phyloP scores from a whole-genome alignment of 2,888 invertebrate species.

The Prenolepis imparis region DNA sequence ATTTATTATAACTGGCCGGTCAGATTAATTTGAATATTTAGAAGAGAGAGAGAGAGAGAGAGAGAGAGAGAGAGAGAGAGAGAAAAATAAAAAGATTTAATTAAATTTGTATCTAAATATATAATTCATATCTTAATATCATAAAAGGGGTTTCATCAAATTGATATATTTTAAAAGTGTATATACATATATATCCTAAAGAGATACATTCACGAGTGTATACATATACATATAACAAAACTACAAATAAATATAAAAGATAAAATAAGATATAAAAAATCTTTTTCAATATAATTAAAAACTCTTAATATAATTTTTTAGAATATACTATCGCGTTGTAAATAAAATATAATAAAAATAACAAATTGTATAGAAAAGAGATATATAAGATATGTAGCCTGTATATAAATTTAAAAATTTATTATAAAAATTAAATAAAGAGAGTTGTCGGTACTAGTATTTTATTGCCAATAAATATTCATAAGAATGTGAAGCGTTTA shows the following conservation, averaged over 20 bases:
- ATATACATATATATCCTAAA: background rate
- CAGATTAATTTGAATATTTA: background rate
- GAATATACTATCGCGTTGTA: background rate
- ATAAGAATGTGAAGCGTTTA: constrained; percentile 5
- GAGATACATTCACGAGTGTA: background rate
- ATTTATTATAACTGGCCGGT: background rate
- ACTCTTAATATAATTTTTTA: background rate
- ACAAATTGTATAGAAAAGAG: background rate
- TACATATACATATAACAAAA: background rate
- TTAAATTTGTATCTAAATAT: background rate
- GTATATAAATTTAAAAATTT: background rate
- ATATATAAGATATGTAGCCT: background rate
- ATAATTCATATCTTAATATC: background rate
- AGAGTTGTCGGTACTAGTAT: background rate
- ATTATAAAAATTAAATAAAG: background rate
- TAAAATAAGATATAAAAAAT: background rate
- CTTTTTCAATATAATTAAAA: background rate
- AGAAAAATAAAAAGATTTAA: no score
- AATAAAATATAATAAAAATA: background rate
- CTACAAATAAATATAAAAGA: background rate
- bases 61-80: no score
- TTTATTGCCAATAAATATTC: constrained; percentile 38
- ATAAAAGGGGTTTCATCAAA: background rate
- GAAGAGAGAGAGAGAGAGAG: background rate
- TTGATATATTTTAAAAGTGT: background rate